Evolutionary conservation across 2,888 invertebrate genomes (phyloP).

Genomic region (Aspidiotus destructor): DNA sequence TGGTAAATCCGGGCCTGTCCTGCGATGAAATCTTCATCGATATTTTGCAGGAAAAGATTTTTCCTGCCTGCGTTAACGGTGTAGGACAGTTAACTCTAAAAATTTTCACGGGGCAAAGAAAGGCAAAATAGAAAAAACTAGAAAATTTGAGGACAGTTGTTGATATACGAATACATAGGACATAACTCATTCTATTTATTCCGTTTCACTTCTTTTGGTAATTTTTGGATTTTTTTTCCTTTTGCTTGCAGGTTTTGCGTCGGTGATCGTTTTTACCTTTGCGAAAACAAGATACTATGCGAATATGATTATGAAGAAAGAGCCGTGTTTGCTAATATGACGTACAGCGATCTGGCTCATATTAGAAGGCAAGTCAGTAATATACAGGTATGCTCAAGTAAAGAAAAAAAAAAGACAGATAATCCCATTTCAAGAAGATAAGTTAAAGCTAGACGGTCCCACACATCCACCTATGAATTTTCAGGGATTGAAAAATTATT

Average conservation of each 20-base stretch:
- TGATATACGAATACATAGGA: neutral
- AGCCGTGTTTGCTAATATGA: slow-evolving; percentile 83
- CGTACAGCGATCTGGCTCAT: slow-evolving; percentile 73
- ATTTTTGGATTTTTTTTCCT: neutral
- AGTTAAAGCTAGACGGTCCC: too few species aligned
- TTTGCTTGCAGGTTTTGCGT: slow-evolving; percentile 73
- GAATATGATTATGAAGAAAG: slow-evolving; percentile 90
- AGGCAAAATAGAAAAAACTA: too few species aligned
- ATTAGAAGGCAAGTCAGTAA: slow-evolving; percentile 64
- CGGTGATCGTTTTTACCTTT: slow-evolving; percentile 83
- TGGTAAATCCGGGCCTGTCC: too few species aligned
- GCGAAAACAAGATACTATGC: slow-evolving; percentile 88
- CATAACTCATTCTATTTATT: slow-evolving; percentile 10
- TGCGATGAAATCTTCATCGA: too few species aligned
- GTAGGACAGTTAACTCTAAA: too few species aligned
- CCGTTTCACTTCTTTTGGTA: neutral
- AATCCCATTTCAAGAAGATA: too few species aligned
- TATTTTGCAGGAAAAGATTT: too few species aligned
- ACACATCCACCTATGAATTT: too few species aligned
- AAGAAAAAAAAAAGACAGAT: neutral
- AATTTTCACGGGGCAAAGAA: too few species aligned
- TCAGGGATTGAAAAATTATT: too few species aligned
- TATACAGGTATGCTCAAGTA: slow-evolving; percentile 35
- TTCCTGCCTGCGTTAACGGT: too few species aligned
- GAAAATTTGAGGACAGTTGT: neutral